Conservation (phyloP, 1,140 invertebrate species). For the Kradibia gibbosae region DNA sequence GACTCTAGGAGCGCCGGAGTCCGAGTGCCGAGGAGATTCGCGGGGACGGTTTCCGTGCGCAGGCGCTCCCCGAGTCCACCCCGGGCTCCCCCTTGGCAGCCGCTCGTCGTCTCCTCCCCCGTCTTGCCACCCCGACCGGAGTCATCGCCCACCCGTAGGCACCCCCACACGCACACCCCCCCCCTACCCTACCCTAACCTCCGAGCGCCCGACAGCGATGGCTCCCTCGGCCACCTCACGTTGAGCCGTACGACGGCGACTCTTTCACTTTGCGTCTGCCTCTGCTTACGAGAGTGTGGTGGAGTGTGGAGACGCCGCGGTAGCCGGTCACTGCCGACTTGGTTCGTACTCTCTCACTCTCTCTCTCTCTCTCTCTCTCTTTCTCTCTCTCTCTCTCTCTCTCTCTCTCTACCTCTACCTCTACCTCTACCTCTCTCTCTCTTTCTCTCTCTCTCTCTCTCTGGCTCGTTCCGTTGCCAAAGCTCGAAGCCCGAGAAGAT, state of each 20-base stretch:
- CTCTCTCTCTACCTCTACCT: no score
- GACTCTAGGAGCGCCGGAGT: no score
- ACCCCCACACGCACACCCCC: not conserved
- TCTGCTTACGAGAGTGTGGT: conserved; percentile 42
- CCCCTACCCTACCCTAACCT: not conserved
- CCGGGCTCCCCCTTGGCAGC: not conserved
- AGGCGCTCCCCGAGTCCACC: conserved; percentile 14
- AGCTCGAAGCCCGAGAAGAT: no score
- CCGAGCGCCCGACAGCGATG: not conserved
- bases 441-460: conserved; percentile 24
- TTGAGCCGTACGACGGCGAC: no score
- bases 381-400: no score
- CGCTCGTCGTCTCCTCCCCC: not conserved
- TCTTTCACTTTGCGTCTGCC: conserved; percentile 48
- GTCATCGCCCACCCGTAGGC: not conserved
- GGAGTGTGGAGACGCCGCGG: conserved; percentile 44
- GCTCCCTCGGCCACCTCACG: not conserved
- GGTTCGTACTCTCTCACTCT: conserved; percentile 10
- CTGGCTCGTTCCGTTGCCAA: no score
- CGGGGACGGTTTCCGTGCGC: not conserved
- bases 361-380: conserved; percentile 5
- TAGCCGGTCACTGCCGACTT: conserved; percentile 9
- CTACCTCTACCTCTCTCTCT: no score
- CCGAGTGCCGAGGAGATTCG: not conserved
- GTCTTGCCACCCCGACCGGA: not conserved